These are phyloP conservation scores for Rhinella marina DNA, from an alignment of 2,797 vertebrate genomes.

Conservation along the genomic window DNA sequence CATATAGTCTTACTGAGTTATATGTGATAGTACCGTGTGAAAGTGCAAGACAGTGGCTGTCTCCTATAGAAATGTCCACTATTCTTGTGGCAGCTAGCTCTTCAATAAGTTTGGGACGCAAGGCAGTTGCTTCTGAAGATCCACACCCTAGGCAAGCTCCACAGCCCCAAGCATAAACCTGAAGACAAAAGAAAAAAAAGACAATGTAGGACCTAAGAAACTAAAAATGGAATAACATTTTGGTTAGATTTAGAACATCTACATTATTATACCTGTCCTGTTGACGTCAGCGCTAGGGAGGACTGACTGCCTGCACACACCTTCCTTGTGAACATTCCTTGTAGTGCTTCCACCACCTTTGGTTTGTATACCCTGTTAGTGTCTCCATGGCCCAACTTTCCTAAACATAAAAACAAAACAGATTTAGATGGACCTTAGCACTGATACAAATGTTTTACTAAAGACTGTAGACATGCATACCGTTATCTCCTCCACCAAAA, in stretches of 20 bases:
- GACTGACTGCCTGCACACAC: conserved; percentile 84
- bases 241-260: background rate
- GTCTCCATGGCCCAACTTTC: conserved; percentile 83
- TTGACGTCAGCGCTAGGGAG: conserved; percentile 81
- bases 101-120: conserved; percentile 81
- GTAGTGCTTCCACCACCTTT: conserved; percentile 83
- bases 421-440: background rate
- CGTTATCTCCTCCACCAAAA: conserved; percentile 84
- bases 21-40: conserved; percentile 76
- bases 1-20: too few species aligned
- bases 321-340: conserved; percentile 84
- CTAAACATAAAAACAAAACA: conserved; percentile 62
- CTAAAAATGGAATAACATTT: background rate
- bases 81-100: conserved; percentile 81
- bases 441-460: background rate
- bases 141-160: conserved; percentile 82
- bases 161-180: conserved; percentile 84
- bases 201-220: conserved; percentile 3
- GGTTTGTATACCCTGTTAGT: conserved; percentile 84
- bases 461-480: conserved; percentile 66
- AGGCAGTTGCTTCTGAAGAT: conserved; percentile 82
- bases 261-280: conserved; percentile 75
- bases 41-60: conserved; percentile 83
- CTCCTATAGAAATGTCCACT: conserved; percentile 83
- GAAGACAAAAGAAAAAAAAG: conserved; percentile 58